Evolutionary conservation across 1,140 invertebrate genomes (phyloP).

Genomic region (Orius insidiosus): DNA sequence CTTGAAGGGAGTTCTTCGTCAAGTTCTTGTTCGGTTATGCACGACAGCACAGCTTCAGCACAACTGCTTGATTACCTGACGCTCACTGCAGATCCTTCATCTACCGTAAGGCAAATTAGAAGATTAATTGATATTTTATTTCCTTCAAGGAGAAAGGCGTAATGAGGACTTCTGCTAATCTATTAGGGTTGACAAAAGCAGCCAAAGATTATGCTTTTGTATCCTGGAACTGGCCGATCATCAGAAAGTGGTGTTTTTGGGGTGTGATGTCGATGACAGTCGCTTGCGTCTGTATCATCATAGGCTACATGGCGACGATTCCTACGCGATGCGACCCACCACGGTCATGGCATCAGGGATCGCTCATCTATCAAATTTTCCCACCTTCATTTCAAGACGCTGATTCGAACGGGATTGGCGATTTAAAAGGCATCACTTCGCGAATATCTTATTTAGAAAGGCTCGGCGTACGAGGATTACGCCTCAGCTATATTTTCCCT

Average conservation of each 20-base stretch:
- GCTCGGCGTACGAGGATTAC: constrained; percentile 44
- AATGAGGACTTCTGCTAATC: constrained; percentile 30
- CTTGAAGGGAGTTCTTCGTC: constrained; percentile 24
- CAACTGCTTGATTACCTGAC: constrained; percentile 25
- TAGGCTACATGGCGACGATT: constrained; percentile 47
- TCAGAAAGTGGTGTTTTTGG: constrained; percentile 52
- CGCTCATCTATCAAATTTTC: constrained; percentile 66
- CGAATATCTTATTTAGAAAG: constrained; percentile 47
- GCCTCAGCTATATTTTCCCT: constrained; percentile 57
- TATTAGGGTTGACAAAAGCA: constrained; percentile 36
- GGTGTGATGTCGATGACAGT: constrained; percentile 44
- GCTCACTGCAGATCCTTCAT: constrained; percentile 1
- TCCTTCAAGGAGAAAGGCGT: constrained; percentile 33
- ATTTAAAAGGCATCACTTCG: constrained; percentile 46
- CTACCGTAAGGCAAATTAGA: constrained; percentile 2
- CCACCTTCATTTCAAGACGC: constrained; percentile 64
- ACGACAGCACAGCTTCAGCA: constrained; percentile 27
- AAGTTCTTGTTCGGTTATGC: constrained; percentile 29
- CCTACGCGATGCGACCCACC: constrained; percentile 49
- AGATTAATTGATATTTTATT: constrained; percentile 3
- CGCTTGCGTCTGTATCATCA: constrained; percentile 47
- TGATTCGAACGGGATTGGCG: constrained; percentile 50
- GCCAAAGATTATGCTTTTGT: constrained; percentile 46
- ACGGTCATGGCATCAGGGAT: constrained; percentile 61
- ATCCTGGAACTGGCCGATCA: constrained; percentile 63